Conservation (phyloP, 2,888 invertebrate species). For the Chironomus tentans region DNA sequence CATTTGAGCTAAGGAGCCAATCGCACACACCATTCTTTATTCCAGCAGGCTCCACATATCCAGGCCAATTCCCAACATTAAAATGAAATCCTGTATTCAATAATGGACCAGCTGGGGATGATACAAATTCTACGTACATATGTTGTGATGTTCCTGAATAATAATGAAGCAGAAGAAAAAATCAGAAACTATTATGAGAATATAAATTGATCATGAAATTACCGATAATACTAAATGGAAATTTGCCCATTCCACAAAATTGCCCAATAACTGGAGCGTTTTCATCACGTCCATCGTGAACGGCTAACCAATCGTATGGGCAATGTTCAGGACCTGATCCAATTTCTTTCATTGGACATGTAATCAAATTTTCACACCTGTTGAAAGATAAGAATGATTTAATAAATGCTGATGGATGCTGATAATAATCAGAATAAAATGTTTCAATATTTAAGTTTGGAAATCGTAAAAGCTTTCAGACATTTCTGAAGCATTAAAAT, state of each 20-base stretch:
- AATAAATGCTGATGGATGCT: neutral
- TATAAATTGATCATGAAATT: neutral
- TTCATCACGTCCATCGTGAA: conserved; percentile 85
- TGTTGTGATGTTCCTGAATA: conserved; percentile 66
- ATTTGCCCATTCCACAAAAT: conserved; percentile 88
- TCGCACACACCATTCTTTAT: conserved; percentile 79
- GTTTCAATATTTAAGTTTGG: no score
- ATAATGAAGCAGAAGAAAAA: neutral
- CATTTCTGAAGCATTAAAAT: no score
- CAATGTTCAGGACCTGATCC: conserved; percentile 81
- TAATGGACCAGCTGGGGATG: conserved; percentile 79
- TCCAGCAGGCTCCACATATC: conserved; percentile 82
- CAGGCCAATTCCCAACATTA: conserved; percentile 91
- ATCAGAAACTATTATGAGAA: neutral
- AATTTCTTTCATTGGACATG: conserved; percentile 86
- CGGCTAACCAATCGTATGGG: conserved; percentile 80
- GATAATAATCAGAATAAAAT: no score
- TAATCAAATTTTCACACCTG: conserved; percentile 88
- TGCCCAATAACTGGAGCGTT: conserved; percentile 80
- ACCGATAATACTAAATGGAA: conserved; percentile 85
- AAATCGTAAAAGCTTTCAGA: no score
- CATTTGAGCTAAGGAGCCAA: conserved; percentile 78
- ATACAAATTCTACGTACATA: conserved; percentile 80
- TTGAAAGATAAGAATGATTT: conserved; percentile 14
- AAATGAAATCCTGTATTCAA: conserved; percentile 90